Percentiles rank a stretch among this genome's conserved stretches.
These are phyloP conservation scores for Strongylocentrotus purpuratus DNA, from an alignment of 35 echinoderm and acorn worm genomes.

Conservation along the genomic window DNA sequence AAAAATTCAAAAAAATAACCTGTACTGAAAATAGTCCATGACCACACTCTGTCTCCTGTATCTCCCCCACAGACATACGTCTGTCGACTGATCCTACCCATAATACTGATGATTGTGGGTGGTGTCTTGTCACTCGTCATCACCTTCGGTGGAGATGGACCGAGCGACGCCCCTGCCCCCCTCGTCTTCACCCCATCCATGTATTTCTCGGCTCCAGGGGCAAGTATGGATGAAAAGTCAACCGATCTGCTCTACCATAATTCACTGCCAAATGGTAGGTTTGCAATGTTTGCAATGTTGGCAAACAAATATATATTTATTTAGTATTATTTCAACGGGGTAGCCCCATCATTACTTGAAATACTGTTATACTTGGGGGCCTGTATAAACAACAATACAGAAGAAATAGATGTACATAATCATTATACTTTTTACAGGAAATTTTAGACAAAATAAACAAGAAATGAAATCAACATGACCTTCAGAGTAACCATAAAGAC, in stretches of 20 bases:
- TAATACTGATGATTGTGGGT: slow-evolving; percentile 54
- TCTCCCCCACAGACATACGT: slow-evolving; percentile 37
- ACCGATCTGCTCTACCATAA: slow-evolving; percentile 62
- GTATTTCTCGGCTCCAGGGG: slow-evolving; percentile 35
- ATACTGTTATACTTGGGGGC: no score
- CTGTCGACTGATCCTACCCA: slow-evolving; percentile 59
- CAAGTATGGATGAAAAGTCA: neutral
- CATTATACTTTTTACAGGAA: no score
- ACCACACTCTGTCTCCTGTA: no score
- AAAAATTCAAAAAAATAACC: neutral
- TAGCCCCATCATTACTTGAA: no score
- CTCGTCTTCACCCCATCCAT: slow-evolving; percentile 30
- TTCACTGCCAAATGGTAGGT: slow-evolving; percentile 57
- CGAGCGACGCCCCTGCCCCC: neutral
- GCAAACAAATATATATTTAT: no score
- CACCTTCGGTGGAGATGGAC: neutral
- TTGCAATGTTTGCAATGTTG: neutral
- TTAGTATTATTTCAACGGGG: no score
- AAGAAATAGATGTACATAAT: no score
- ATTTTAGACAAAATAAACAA: no score
- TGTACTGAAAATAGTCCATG: neutral
- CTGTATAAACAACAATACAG: no score
- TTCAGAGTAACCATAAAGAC: no score
- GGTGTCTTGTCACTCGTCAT: slow-evolving; percentile 46
- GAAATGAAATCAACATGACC: no score